Conservation (phyloP, 1,140 invertebrate species). For the Rhopalosiphum maidis region DNA sequence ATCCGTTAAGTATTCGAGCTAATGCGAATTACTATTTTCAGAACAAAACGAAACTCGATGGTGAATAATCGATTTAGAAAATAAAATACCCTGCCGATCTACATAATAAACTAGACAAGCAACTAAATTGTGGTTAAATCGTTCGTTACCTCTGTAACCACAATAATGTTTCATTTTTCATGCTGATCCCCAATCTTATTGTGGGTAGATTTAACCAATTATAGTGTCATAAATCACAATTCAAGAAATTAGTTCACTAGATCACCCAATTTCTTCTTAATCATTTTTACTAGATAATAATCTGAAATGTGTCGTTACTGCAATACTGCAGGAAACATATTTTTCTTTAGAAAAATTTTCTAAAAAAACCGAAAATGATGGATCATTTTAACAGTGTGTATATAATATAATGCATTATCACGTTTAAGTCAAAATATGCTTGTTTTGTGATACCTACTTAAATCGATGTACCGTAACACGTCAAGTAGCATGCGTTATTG, state of each 20-base stretch:
- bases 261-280: slow-evolving; percentile 19
- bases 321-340: not conserved
- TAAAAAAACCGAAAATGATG: not conserved
- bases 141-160: not conserved
- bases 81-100: not conserved
- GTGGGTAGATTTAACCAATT: not conserved
- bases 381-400: not conserved
- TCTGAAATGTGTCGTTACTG: not conserved
- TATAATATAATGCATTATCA: not conserved
- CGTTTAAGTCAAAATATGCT: not conserved
- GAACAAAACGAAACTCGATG: not conserved
- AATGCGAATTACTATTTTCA: not conserved
- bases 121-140: slow-evolving; percentile 21
- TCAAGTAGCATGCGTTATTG: slow-evolving; percentile 11
- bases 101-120: not conserved
- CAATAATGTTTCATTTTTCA: slow-evolving; percentile 34
- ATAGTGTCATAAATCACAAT: slow-evolving; percentile 31
- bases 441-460: not conserved
- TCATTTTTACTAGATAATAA: not conserved
- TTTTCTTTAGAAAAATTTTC: not conserved
- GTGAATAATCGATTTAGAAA: slow-evolving; percentile 31
- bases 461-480: not conserved
- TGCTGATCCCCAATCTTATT: not conserved
- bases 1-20: not conserved
- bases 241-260: slow-evolving; percentile 32